Evolutionary conservation across 1,140 invertebrate genomes (phyloP).

Genomic region (Drosophila obscura): DNA sequence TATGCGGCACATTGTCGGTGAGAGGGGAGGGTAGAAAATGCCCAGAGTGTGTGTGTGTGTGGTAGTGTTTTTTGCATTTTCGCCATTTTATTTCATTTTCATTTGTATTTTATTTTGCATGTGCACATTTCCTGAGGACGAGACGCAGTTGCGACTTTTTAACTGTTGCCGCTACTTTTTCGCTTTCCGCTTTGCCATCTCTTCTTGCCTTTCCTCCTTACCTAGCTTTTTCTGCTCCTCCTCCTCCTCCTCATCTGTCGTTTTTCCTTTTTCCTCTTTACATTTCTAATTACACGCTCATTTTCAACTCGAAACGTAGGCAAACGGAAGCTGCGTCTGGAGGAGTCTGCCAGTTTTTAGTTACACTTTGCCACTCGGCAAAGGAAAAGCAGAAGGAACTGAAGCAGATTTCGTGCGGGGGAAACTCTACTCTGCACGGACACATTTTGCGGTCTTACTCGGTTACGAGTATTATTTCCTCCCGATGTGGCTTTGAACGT

Average conservation of each 20-base stretch:
- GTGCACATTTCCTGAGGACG: conserved; percentile 60
- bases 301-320: conserved; percentile 61
- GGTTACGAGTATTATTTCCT: no score
- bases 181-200: conserved; percentile 7
- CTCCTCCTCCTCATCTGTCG: neutral
- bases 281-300: conserved; percentile 72
- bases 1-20: conserved; percentile 63
- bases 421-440: no score
- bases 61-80: conserved; percentile 56
- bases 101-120: conserved; percentile 66
- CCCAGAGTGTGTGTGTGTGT: conserved; percentile 14
- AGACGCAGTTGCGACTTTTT: conserved; percentile 58
- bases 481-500: no score
- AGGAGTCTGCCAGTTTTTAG: conserved; percentile 31
- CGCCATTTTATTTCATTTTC: conserved; percentile 72
- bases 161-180: conserved; percentile 31
- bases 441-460: no score
- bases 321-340: conserved; percentile 49
- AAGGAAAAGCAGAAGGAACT: neutral
- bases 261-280: conserved; percentile 33
- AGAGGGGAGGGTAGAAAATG: neutral
- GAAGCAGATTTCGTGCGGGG: neutral
- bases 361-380: conserved; percentile 6
- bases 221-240: neutral
- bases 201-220: neutral